A percentile compares a stretch with the other conserved stretches of the same genome.
Conservation (phyloP, 2,888 invertebrate species). For the Podotricha telesiphe region DNA sequence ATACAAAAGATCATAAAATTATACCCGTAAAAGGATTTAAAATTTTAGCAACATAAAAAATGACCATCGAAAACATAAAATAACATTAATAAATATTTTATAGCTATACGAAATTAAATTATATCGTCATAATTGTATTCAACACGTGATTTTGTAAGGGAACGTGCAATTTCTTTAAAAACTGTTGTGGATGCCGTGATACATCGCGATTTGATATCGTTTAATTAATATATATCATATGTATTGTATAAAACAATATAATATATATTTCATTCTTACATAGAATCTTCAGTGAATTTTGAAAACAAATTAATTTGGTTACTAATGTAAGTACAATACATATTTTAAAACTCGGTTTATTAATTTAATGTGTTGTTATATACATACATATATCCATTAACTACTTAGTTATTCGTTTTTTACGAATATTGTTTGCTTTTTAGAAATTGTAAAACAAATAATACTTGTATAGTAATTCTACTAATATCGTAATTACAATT, state of each 20-base stretch:
- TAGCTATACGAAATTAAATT: constrained; percentile 14
- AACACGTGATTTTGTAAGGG: constrained; percentile 26
- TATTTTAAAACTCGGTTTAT: too few relatives aligned
- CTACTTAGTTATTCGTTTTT: too few relatives aligned
- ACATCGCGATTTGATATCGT: constrained; percentile 15
- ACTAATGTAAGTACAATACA: too few relatives aligned
- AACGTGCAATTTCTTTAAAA: constrained; percentile 17
- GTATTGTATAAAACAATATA: background rate
- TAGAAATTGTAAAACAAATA: too few relatives aligned
- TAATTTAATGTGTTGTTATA: too few relatives aligned
- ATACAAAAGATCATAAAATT: constrained; percentile 17
- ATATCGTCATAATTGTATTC: constrained; percentile 7
- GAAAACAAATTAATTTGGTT: too few relatives aligned
- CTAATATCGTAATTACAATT: background rate
- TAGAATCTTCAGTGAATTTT: too few relatives aligned
- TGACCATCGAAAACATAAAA: constrained; percentile 17
- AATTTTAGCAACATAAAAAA: constrained; percentile 16
- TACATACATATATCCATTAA: too few relatives aligned
- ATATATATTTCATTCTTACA: background rate
- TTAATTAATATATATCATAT: constrained; percentile 3
- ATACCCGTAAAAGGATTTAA: constrained; percentile 4
- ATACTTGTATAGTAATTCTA: too few relatives aligned
- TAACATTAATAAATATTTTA: constrained; percentile 21
- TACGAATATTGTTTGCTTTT: too few relatives aligned
- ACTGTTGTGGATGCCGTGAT: constrained; percentile 10